A percentile compares a stretch with the other conserved stretches of the same genome.
phyloP scores from a whole-genome alignment of 2,113 vertebrate genomes.

The Benitochromis conjunctus region DNA sequence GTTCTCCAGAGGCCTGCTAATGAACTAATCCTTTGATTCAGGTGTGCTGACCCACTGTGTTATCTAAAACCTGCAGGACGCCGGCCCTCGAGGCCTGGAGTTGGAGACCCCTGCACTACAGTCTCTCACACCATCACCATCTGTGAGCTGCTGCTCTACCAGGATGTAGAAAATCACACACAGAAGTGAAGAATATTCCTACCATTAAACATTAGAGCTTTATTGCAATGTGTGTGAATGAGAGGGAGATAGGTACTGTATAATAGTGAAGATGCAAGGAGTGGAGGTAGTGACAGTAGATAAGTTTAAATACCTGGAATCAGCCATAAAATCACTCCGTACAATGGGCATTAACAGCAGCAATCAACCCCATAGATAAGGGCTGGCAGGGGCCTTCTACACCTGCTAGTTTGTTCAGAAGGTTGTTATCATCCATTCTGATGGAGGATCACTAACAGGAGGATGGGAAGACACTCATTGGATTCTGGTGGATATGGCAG shows the following conservation, averaged over 20 bases:
- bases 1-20: no score
- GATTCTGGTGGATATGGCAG: neutral
- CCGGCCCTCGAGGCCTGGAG: no score
- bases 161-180: neutral
- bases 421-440: neutral
- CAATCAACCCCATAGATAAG: rapidly evolving
- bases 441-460: neutral
- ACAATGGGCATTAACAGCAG: neutral
- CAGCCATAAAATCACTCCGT: neutral
- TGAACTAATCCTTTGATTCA: no score
- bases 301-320: neutral
- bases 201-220: rapidly evolving
- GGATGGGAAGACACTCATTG: neutral
- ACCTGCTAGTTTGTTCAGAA: neutral
- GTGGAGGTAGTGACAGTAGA: neutral
- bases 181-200: neutral
- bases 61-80: no score
- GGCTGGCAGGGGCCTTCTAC: neutral
- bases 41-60: no score
- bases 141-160: neutral
- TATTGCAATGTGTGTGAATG: neutral
- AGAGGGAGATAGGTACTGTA: neutral
- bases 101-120: no score
- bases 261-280: neutral
- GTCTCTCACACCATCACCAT: neutral